Evolutionary conservation across 2,888 invertebrate species (phyloP), one percentile per base, ranked within the genome.

Genomic region (Cheilosia scutellata): DNA sequence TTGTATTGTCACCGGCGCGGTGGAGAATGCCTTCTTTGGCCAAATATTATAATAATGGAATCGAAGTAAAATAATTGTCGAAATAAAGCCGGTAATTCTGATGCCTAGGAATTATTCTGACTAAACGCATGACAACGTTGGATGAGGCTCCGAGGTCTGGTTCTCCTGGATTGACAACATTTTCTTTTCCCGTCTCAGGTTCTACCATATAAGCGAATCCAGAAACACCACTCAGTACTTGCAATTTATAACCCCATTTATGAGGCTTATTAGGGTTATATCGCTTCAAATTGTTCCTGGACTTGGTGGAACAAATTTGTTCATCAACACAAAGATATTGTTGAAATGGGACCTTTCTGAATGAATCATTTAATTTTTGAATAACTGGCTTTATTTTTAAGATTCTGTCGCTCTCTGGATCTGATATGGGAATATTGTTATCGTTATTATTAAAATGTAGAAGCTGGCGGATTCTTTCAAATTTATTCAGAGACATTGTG

Each of bases 11-110:
- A n/a, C n/a, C n/a, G n/a, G n/a, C n/a, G n/a, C n/a, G n/a, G n/a
- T n/a, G n/a, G 4, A 87, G 62, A 66, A 89, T 89, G 7, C 89
- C 89, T 58, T 89, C 76, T 82, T 90, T 89, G n/a, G 89, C 88
- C 68, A 90, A 80, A 82, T 90, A 88, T 57, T 88, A 87, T 55
- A 90, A 57, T 13, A 89, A 51, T 47, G 80, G 74, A 29, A 87
- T 42, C 25, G 80, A 87, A 25, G 71, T 87, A 49, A 88, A 87
- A 31, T 87, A 87, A 20, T 88, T 88, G 42, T 88, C 86, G 65
- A 88, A 88, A 60, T 87, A 84, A 55, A 84, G 44, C 51, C 58
- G 49, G 68, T 74, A 87, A 57, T 84, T 87, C 47, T 84, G 58
- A 53, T 88, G 68, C 20, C 60, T 70, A 71, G 86, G 86, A 55